Conservation (phyloP, 2,797 vertebrate species). For the Leptodactylus fallax region DNA sequence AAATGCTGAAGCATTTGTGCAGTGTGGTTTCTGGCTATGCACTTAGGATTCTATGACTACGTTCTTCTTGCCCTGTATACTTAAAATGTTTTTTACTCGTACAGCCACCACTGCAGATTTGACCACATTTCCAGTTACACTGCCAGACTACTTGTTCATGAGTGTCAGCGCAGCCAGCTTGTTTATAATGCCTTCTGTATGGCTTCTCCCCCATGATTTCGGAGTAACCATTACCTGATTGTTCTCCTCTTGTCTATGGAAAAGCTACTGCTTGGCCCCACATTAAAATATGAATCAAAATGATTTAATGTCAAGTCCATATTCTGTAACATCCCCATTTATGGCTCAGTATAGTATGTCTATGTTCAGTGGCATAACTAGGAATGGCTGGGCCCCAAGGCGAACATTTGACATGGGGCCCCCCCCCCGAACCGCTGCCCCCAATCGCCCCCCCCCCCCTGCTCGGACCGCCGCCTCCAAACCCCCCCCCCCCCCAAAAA, state of each 20-base stretch:
- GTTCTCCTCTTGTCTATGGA: constrained; percentile 27
- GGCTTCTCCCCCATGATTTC: constrained; percentile 14
- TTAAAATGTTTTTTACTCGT: constrained; percentile 50
- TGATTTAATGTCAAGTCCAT: constrained; percentile 12
- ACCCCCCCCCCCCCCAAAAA: too few species aligned
- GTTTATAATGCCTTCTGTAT: constrained; percentile 50
- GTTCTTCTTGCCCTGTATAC: constrained; percentile 32
- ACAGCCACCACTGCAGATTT: constrained; percentile 58
- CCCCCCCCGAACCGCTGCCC: too few species aligned
- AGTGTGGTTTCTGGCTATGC: constrained; percentile 52
- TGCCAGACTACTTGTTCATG: constrained; percentile 59
- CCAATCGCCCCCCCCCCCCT: too few species aligned
- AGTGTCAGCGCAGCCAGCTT: constrained; percentile 52
- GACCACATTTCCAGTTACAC: constrained; percentile 58
- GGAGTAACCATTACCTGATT: constrained; percentile 41
- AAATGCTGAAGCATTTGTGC: constrained; percentile 42
- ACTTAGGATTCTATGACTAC: constrained; percentile 36
- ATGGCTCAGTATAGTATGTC: background rate
- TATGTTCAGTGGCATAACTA: too few species aligned
- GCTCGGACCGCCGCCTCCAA: too few species aligned
- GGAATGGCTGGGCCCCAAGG: too few species aligned
- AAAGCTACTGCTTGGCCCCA: constrained; percentile 53
- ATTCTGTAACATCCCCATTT: constrained; percentile 9
- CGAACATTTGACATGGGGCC: too few species aligned
- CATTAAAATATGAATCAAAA: constrained; percentile 63